Evolutionary conservation across 1,140 invertebrate genomes (phyloP).

Genomic region (Conus ventricosus): DNA sequence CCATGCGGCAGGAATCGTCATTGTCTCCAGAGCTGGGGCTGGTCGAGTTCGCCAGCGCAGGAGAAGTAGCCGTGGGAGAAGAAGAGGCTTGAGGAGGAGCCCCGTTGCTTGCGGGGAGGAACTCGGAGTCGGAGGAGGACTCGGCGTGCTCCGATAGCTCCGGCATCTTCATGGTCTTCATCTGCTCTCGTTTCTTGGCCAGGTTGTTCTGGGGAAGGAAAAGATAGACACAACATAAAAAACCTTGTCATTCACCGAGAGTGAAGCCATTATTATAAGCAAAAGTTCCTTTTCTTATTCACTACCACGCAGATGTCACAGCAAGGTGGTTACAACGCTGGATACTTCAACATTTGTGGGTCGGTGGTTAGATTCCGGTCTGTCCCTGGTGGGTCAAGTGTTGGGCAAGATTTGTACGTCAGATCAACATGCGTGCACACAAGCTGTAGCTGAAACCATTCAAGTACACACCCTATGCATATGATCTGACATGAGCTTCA

Average conservation of each 20-base stretch:
- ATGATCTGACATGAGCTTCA: too few relatives aligned
- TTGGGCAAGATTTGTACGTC: too few relatives aligned
- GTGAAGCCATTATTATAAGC: too few relatives aligned
- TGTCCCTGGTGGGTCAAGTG: too few relatives aligned
- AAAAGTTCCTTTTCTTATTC: neutral
- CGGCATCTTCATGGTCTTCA: constrained; percentile 50
- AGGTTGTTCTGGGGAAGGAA: constrained; percentile 37
- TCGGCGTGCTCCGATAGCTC: constrained; percentile 41
- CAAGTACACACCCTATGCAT: too few relatives aligned
- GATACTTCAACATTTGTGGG: too few relatives aligned
- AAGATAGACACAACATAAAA: neutral
- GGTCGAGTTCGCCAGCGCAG: neutral
- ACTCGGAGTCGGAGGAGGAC: neutral
- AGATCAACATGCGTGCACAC: too few relatives aligned
- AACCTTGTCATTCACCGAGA: neutral
- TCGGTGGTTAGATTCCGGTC: too few relatives aligned
- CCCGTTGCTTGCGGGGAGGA: neutral
- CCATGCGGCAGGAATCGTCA: neutral
- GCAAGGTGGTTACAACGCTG: too few relatives aligned
- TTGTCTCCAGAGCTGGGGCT: constrained; percentile 15
- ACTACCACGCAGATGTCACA: too few relatives aligned
- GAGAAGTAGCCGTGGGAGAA: neutral
- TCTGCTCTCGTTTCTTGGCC: constrained; percentile 48
- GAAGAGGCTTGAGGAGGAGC: neutral
- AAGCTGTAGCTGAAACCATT: too few relatives aligned